phyloP scores from a whole-genome alignment of 2,113 vertebrate genomes.

The Laticauda colubrina region DNA sequence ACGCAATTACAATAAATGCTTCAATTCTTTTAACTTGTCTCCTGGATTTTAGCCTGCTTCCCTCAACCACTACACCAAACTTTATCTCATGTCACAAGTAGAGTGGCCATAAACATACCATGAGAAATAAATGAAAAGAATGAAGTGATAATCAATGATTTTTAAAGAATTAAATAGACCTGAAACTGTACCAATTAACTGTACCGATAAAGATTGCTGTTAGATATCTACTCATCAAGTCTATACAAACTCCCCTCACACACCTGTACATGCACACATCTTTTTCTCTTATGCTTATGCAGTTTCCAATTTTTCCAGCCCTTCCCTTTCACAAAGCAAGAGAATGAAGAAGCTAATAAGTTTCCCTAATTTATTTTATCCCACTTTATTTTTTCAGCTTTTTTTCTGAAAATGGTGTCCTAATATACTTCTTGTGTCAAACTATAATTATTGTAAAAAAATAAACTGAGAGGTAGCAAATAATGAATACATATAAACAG shows the following conservation, averaged over 20 bases:
- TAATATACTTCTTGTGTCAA: neutral
- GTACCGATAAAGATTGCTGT: neutral
- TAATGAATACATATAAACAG: slow-evolving; percentile 32
- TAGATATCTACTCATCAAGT: neutral
- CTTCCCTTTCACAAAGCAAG: neutral
- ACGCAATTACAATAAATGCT: neutral
- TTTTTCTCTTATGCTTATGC: neutral
- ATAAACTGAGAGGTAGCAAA: neutral
- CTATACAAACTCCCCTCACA: neutral
- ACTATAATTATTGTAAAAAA: slow-evolving; percentile 40
- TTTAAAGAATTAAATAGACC: neutral
- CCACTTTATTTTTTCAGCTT: neutral
- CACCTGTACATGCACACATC: neutral
- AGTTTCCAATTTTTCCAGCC: neutral
- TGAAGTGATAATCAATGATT: neutral
- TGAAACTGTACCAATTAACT: neutral
- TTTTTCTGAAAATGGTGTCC: accelerated
- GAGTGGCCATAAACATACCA: neutral
- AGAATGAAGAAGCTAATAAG: neutral
- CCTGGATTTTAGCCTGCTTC: neutral
- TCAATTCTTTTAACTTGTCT: neutral
- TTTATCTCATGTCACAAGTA: neutral
- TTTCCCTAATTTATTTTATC: neutral
- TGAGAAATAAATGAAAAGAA: neutral
- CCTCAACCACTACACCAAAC: neutral